Evolutionary conservation across 2,113 vertebrate genomes (phyloP), one percentile per base, ranked within the genome.

Genomic region (Sebastes fasciatus): DNA sequence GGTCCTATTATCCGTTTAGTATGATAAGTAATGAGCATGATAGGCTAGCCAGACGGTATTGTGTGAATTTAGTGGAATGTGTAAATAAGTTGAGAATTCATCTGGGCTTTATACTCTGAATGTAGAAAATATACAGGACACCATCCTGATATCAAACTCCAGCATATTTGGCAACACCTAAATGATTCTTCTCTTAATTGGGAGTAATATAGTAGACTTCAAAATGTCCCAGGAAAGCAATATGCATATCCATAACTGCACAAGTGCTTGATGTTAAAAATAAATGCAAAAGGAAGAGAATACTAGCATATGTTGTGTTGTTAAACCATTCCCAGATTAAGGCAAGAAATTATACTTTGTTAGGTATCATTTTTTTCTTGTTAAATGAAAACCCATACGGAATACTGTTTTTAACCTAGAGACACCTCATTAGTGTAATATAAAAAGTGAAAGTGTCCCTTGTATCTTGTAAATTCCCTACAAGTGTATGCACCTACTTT

Each of bases 361-460:
- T 1, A 21, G 2, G 12, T 54, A 4, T 17, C 0, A 10, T 68
- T 11, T 19, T 21, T 66, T 46, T 43, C 13, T 70, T 62, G 4
- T 52, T 19, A 55, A 65, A 71, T 16, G 13, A 66, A 52, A 79
- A 19, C 2, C 48, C 23, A 49, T 16, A 46, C 48, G 57, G 42
- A 74, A n/a, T 40, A 57, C 7, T 45, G 45, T 8, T 51, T 74
- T 21, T 21, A 54, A 42, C 57, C 26, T 48, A 45, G 17, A 60
- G 26, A 66, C n/a, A 62, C 19, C 21, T 77, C 23, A 63, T 86
- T 86, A 77, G 60, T 58, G 17, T 49, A 14, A 19, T 14, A 34
- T 74, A 49, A 70, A 79, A 62, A 23, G 3, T 60, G 12, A 64
- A 81, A 67, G 4, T 52, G 42, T 23, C 43, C 61, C 43, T 49